Evolutionary conservation across 1,140 invertebrate genomes (phyloP), one percentile per base, ranked within the genome.

Genomic region (Cydia pomonella): DNA sequence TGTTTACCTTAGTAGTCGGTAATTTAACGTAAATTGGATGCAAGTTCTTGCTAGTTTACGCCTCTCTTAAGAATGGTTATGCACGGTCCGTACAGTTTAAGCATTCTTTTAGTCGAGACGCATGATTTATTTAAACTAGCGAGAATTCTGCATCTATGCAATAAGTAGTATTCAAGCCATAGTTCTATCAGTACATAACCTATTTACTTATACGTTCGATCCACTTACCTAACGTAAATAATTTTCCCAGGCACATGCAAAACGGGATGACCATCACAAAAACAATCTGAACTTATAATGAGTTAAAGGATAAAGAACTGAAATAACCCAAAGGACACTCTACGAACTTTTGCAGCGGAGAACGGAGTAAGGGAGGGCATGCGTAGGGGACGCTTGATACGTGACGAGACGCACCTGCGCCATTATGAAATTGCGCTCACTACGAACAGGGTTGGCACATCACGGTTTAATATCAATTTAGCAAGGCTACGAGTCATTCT

Each of bases 311-410:
- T 59, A 50, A 50, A 44, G 41, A 44, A 53, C 50, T 53, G 50
- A 53, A 53, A 59, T 59, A 59, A 59, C 53, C 18, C 53, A 59
- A 59, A 59, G 21, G 53, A 59, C n/a, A 23, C 53, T 59, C 53
- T 3, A 6, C 16, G 53, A 59, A 59, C 21, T 23, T 23, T 23
- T 23, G 18, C 23, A 59, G 50, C 50, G 16, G 16, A 50, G 6
- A 50, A 7, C n/a, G n/a, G 50, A 53, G 50, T n/a, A 53, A 18
- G 16, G 21, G 7, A 23, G 53, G 1, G 21, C 53, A 59, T n/a
- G 21, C 53, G 21, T 59, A 59, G 21, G 53, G 53, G 53, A 59
- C 53, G 53, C 21, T 23, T 59, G 53, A 59, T 59, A 59, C 53
- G 53, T 59, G 53, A 21, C 9, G 53, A 23, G 53, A 59, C 53